Conservation (phyloP, 2,797 vertebrate species). For the Diplodus sargus region DNA sequence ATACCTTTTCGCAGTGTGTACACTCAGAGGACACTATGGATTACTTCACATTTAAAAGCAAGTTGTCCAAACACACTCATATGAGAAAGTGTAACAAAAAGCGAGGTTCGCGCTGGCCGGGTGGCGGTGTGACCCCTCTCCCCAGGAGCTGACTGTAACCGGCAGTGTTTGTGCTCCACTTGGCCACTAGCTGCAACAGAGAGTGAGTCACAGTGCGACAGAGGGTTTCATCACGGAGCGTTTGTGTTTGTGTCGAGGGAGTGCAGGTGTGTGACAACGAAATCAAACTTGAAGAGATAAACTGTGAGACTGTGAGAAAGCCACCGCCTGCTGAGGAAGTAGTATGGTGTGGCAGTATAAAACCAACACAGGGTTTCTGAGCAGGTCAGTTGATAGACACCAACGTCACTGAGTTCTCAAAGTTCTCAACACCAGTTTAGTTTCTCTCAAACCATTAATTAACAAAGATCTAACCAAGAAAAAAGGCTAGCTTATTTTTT, state of each 20-base stretch:
- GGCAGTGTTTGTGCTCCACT: slow-evolving; percentile 15
- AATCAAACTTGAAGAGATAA: slow-evolving; percentile 16
- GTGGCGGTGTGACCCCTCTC: neutral
- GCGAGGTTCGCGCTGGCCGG: neutral
- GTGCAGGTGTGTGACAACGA: slow-evolving; percentile 25
- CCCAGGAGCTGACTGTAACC: slow-evolving; percentile 12
- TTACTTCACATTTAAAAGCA: slow-evolving; percentile 28
- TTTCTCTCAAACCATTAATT: neutral
- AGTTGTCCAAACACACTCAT: slow-evolving; percentile 37
- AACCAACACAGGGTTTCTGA: neutral
- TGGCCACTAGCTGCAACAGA: slow-evolving; percentile 14
- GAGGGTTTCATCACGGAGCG: slow-evolving; percentile 14
- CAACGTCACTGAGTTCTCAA: neutral
- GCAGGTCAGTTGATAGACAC: neutral
- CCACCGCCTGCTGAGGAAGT: neutral
- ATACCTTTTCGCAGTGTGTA: neutral
- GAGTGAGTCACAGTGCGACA: slow-evolving; percentile 18
- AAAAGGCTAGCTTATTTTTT: neutral
- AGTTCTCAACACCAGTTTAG: neutral
- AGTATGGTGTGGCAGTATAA: neutral
- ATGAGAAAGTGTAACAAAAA: slow-evolving; percentile 12
- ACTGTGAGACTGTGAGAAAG: slow-evolving; percentile 2
- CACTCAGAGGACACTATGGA: slow-evolving; percentile 4
- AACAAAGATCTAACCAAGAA: neutral
- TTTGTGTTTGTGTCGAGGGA: slow-evolving; percentile 26